Conservation (phyloP, 2,113 vertebrate species). For the Steatornis caripensis region DNA sequence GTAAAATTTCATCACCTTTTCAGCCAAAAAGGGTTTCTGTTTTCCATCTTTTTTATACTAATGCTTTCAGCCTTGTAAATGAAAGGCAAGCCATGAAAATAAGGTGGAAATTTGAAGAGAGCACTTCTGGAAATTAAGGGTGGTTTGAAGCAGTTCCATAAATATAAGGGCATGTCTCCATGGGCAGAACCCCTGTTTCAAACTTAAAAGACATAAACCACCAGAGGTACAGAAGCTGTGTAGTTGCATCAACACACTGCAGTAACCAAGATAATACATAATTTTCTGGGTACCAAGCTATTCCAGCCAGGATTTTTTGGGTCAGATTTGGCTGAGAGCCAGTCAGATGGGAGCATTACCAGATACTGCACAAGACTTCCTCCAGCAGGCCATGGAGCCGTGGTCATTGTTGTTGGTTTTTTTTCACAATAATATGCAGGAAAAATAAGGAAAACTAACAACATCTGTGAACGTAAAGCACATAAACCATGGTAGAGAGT, state of each 20-base stretch:
- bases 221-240: neutral
- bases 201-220: neutral
- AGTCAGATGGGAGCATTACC: neutral
- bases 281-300: neutral
- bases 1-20: neutral
- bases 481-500: neutral
- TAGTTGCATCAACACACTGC: neutral
- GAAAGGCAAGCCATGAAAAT: neutral
- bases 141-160: neutral
- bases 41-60: neutral
- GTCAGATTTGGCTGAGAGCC: neutral
- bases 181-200: fast-evolving
- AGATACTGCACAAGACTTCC: neutral
- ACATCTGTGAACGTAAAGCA: neutral
- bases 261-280: neutral
- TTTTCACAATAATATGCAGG: neutral
- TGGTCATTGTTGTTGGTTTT: neutral
- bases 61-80: neutral
- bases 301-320: neutral
- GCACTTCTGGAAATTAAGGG: neutral
- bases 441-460: neutral
- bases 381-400: neutral
- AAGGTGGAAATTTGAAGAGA: neutral
- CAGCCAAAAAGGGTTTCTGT: neutral
- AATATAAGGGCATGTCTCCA: neutral